A percentile compares a stretch with the other conserved stretches of the same genome.
Evolutionary conservation across 53 echinoderm and acorn worm species (phyloP).

Genomic region (Crossaster papposus): DNA sequence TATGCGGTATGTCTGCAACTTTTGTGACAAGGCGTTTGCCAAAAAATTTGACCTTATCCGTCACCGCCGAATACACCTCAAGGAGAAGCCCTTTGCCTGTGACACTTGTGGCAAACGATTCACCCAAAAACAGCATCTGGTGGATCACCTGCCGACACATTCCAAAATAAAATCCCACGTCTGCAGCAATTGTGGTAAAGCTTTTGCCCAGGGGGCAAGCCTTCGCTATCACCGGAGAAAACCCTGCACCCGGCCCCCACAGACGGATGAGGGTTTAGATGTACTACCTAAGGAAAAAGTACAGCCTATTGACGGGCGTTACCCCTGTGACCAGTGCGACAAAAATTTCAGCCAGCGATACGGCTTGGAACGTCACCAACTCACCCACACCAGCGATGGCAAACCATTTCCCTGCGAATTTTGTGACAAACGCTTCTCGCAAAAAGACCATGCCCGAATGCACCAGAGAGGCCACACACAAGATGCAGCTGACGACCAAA

Average conservation of each 20-base stretch:
- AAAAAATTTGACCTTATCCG: neutral
- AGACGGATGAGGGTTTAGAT: neutral
- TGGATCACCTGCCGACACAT: neutral
- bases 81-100: neutral
- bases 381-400: neutral
- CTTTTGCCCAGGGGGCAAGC: neutral
- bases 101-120: neutral
- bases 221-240: neutral
- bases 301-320: neutral
- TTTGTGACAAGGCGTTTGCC: neutral
- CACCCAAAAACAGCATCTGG: neutral
- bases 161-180: neutral
- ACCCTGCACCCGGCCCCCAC: neutral
- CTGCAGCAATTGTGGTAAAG: neutral
- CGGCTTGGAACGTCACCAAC: neutral
- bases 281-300: neutral
- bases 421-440: neutral
- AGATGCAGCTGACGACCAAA: neutral
- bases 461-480: neutral
- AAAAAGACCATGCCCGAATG: neutral
- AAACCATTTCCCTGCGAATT: neutral
- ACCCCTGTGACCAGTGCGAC: neutral
- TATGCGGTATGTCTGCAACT: neutral
- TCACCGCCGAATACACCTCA: neutral
- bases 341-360: neutral